Conservation (phyloP, 1,140 invertebrate genomes). For the Drosophila nigromelanica region DNA sequence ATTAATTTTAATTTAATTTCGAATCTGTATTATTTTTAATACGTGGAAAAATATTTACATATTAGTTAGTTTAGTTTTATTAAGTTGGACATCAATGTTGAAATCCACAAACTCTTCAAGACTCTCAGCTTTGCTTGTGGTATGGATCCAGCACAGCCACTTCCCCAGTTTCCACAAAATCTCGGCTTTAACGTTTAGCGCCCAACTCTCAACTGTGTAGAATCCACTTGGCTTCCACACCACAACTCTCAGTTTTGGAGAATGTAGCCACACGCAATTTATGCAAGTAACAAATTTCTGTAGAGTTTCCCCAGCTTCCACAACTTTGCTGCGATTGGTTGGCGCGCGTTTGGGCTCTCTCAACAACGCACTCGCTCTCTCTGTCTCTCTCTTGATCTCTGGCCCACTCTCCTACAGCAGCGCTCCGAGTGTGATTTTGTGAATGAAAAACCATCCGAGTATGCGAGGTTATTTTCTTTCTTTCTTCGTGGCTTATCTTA, state of each 20-base stretch:
- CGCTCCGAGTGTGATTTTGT: conserved; percentile 61
- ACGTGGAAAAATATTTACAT: too few relatives aligned
- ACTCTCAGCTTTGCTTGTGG: conserved; percentile 8
- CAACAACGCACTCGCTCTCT: neutral
- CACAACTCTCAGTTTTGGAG: conserved; percentile 27
- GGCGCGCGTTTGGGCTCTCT: conserved; percentile 13
- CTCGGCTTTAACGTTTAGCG: conserved; percentile 5
- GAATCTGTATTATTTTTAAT: too few relatives aligned
- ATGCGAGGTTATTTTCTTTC: conserved; percentile 46
- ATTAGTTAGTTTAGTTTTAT: too few relatives aligned
- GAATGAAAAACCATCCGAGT: conserved; percentile 63
- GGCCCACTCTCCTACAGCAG: neutral
- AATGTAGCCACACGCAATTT: neutral
- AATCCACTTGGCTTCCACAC: conserved; percentile 27
- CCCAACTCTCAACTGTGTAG: conserved; percentile 18
- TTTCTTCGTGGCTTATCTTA: conserved; percentile 67
- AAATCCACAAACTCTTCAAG: conserved; percentile 1
- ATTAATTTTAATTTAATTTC: neutral
- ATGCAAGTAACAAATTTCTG: conserved; percentile 3
- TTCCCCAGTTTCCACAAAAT: conserved; percentile 36
- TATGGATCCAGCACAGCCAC: neutral
- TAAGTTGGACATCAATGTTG: too few relatives aligned
- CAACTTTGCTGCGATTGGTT: conserved; percentile 53
- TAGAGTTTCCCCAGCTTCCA: conserved; percentile 50
- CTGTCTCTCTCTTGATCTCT: neutral